Conservation (phyloP, 2,797 vertebrate species). For the Pangasius macronema region DNA sequence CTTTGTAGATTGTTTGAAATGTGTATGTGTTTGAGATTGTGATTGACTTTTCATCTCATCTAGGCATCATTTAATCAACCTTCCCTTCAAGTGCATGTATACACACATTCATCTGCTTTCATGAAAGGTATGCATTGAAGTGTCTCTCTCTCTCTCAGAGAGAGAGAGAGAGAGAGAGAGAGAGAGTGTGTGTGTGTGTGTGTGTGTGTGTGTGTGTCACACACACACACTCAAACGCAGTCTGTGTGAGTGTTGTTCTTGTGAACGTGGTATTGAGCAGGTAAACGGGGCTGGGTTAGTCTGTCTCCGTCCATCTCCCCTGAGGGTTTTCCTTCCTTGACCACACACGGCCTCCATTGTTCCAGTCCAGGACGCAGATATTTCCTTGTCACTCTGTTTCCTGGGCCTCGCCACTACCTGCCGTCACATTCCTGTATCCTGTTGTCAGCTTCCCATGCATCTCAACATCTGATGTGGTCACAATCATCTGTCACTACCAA, state of each 20-base stretch:
- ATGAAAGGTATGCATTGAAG: slow-evolving; percentile 47
- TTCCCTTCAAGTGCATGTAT: slow-evolving; percentile 8
- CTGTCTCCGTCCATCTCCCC: slow-evolving; percentile 28
- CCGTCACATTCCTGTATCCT: slow-evolving; percentile 50
- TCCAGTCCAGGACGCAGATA: slow-evolving; percentile 39
- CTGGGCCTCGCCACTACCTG: slow-evolving; percentile 51
- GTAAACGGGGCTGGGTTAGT: slow-evolving; percentile 48
- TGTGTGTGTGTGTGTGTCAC: too few relatives aligned
- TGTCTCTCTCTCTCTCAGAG: background rate
- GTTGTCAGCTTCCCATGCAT: slow-evolving; percentile 41
- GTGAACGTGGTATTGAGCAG: slow-evolving; percentile 40
- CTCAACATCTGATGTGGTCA: slow-evolving; percentile 33
- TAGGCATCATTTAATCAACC: slow-evolving; percentile 30
- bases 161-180: too few relatives aligned
- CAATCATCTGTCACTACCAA: slow-evolving; percentile 31
- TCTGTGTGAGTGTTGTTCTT: slow-evolving; percentile 30
- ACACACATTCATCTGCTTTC: slow-evolving; percentile 34
- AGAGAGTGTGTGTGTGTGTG: too few relatives aligned
- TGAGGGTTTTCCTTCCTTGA: slow-evolving; percentile 44
- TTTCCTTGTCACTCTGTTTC: slow-evolving; percentile 44
- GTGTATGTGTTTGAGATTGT: slow-evolving; percentile 3
- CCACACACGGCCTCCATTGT: slow-evolving; percentile 53
- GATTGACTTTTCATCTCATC: slow-evolving; percentile 23
- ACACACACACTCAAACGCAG: background rate
- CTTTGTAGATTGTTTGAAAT: slow-evolving; percentile 5